Percentiles rank a stretch among this genome's conserved stretches.
These are phyloP conservation scores for Coelinius sp. DNA, from an alignment of 2,888 invertebrate species.

Conservation along the genomic window DNA sequence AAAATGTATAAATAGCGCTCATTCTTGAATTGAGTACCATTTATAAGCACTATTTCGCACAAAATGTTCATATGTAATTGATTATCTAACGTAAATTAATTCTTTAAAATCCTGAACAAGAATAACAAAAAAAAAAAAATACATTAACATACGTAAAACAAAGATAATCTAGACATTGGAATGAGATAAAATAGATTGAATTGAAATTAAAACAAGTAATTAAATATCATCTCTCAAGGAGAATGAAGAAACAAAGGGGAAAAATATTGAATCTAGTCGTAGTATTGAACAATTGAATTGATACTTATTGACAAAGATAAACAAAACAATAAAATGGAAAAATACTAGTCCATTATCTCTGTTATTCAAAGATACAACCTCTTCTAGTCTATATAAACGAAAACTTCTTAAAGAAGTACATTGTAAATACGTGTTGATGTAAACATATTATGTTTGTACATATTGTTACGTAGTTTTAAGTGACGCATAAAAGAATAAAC, in stretches of 20 bases:
- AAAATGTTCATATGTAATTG: constrained; percentile 36
- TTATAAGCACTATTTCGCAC: constrained; percentile 43
- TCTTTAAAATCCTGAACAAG: neutral
- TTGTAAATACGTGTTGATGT: constrained; percentile 56
- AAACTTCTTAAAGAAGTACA: constrained; percentile 47
- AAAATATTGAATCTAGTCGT: constrained; percentile 33
- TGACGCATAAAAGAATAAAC: constrained; percentile 49
- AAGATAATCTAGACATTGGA: constrained; percentile 21
- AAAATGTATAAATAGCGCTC: neutral
- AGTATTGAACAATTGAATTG: constrained; percentile 21
- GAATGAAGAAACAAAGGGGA: constrained; percentile 19
- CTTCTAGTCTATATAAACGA: constrained; percentile 48
- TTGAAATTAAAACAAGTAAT: neutral
- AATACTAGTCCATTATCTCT: constrained; percentile 48
- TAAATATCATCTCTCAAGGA: constrained; percentile 36
- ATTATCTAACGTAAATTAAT: neutral
- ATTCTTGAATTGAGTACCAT: constrained; percentile 14
- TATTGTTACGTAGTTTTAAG: constrained; percentile 58
- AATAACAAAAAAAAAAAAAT: constrained; percentile 20
- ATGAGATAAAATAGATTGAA: constrained; percentile 18
- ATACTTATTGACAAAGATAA: constrained; percentile 38
- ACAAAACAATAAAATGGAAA: constrained; percentile 23
- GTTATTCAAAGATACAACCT: constrained; percentile 47
- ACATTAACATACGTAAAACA: neutral
- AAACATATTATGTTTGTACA: constrained; percentile 56